Base-by-base conservation (phyloP, 2,888 invertebrate genomes). In the Meiosimyza platycephala region DNA sequence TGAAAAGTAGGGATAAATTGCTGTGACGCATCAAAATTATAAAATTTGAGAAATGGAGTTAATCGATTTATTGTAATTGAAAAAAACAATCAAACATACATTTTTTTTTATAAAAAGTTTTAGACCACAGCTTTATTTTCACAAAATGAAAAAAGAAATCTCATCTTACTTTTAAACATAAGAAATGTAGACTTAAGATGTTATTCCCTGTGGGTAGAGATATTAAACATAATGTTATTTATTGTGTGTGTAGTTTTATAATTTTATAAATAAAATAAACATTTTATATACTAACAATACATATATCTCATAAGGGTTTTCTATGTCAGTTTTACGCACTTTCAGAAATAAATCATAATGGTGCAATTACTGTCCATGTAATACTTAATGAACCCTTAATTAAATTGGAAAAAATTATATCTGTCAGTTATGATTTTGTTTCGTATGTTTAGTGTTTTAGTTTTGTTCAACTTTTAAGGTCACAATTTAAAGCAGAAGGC, bases 251-350 rank as follows among this genome's bases (percentile, higher is more conserved):
- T 22, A 59, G 15, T 59, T 52, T 18, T 48, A 59, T 28, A 59
- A 59, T 22, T 68, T 28, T 40, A 40, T 59, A 50, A 67, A 64
- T 48, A 59, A 50, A 59, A 68, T 59, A 47, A 68, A 55, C 67
- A 67, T 55, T 67, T 57, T 15, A 67, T 55, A 67, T 67, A 68
- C 55, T 57, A 67, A 50, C 57, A 55, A 54, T 67, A 67, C 67
- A 57, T 68, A 68, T 22, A 50, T 59, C 22, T 57, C 64, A 64
- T 64, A 47, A 64, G 18, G 18, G 64, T 50, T 64, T 22, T 47
- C 11, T 60, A n/a, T 16, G 22, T 3, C 18, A 22, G 22, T 57
- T 28, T 57, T 57, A 12, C 12, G 12, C 18, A 54, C n/a, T n/a
- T 60, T 60, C 15, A 60, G 9, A 60, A 40, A 60, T 11, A 11